Conservation (phyloP, 2,797 vertebrate species). For the Lophius americanus region DNA sequence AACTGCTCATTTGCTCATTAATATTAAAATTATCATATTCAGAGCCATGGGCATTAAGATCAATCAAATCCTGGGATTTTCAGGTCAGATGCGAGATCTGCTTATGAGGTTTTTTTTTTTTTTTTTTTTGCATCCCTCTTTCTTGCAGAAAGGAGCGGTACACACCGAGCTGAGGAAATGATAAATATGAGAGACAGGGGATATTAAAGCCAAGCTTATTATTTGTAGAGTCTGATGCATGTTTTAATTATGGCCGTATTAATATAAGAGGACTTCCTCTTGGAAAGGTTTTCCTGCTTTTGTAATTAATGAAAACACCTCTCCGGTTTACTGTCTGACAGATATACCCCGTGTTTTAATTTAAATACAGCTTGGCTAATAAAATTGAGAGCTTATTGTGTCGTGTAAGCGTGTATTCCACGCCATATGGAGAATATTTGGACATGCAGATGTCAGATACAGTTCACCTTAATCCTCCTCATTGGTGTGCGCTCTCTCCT, state of each 20-base stretch:
- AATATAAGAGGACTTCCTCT: conserved; percentile 44
- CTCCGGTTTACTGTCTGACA: conserved; percentile 32
- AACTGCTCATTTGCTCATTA: conserved; percentile 99
- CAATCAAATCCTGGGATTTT: conserved; percentile 99
- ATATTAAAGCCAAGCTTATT: conserved; percentile 84
- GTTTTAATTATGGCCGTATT: conserved; percentile 81
- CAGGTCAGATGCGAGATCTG: conserved; percentile 99
- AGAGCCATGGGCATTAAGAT: conserved; percentile 99
- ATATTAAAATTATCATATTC: conserved; percentile 99
- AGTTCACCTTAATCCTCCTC: conserved; percentile 53
- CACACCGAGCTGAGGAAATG: conserved; percentile 61
- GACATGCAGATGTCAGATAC: conserved; percentile 60
- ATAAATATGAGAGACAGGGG: conserved; percentile 69
- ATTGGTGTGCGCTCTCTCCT: background rate
- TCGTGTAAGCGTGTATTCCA: conserved; percentile 85
- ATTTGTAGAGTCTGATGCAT: conserved; percentile 78
- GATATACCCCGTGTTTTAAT: conserved; percentile 26
- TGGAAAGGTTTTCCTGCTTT: conserved; percentile 41
- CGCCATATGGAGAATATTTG: conserved; percentile 50
- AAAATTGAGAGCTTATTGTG: conserved; percentile 65
- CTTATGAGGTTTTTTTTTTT: conserved; percentile 89
- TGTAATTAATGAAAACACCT: conserved; percentile 49
- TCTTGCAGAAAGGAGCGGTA: conserved; percentile 70
- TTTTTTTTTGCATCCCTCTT: conserved; percentile 65
- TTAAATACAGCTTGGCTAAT: conserved; percentile 28